Percentiles rank a stretch among this genome's conserved stretches.
These are phyloP conservation scores for Notodonta dromedarius DNA, from an alignment of 2,888 invertebrate genomes.

Conservation along the genomic window DNA sequence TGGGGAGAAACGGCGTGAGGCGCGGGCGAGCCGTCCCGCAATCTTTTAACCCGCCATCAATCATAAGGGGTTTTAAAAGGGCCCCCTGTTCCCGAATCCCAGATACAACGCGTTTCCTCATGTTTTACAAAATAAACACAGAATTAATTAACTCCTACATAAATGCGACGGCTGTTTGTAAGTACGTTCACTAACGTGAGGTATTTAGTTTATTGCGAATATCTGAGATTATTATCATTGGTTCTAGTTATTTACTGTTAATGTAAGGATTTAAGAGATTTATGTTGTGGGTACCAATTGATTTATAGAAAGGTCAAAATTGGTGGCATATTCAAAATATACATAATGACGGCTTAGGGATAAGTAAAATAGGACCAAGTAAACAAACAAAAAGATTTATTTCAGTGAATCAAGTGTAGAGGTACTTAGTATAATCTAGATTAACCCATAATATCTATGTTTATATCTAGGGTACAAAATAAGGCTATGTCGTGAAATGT, in stretches of 20 bases:
- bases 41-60: constrained; percentile 52
- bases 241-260: not conserved
- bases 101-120: constrained; percentile 28
- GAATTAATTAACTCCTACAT: constrained; percentile 23
- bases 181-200: not conserved
- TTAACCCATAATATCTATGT: constrained; percentile 39
- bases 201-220: not conserved
- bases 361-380: constrained; percentile 14
- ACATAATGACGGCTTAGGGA: not conserved
- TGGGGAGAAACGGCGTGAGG: constrained; percentile 10
- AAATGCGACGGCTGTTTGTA: not conserved
- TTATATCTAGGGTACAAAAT: constrained; percentile 74
- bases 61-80: constrained; percentile 50
- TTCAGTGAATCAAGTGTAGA: constrained; percentile 60
- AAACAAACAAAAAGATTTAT: constrained; percentile 51
- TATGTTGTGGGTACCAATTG: not conserved
- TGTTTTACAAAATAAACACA: constrained; percentile 35
- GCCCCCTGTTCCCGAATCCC: constrained; percentile 25
- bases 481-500: constrained; percentile 81
- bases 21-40: constrained; percentile 14
- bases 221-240: not conserved
- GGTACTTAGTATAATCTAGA: constrained; percentile 46
- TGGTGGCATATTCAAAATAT: not conserved
- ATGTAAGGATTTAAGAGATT: not conserved
- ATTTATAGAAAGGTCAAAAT: not conserved